Evolutionary conservation across 2,888 invertebrate genomes (phyloP).

Genomic region (Lordiphosa andalusiaca): DNA sequence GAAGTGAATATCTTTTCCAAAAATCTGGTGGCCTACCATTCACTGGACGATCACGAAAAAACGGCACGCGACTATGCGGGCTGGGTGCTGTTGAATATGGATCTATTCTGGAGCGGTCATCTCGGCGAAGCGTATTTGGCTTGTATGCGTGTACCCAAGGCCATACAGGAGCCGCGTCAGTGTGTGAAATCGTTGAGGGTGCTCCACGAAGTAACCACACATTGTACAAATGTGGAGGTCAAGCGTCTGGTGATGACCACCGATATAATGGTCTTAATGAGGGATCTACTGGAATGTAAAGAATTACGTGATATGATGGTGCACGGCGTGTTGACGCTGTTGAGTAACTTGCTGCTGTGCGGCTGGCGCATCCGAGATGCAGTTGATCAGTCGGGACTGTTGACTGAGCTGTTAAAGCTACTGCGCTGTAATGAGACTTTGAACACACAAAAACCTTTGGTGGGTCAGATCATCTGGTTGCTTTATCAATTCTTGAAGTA

Average conservation of each 20-base stretch:
- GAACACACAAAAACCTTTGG: slow-evolving; percentile 2
- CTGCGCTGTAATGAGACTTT: not conserved
- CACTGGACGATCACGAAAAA: slow-evolving; percentile 33
- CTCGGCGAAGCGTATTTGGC: slow-evolving; percentile 16
- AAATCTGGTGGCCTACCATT: slow-evolving; percentile 18
- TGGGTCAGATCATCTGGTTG: slow-evolving; percentile 38
- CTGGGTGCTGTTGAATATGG: slow-evolving; percentile 32
- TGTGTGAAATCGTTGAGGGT: slow-evolving; percentile 41
- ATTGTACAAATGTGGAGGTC: slow-evolving; percentile 43
- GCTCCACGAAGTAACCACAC: slow-evolving; percentile 41
- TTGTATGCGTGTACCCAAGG: slow-evolving; percentile 7
- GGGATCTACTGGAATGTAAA: slow-evolving; percentile 2
- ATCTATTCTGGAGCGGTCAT: slow-evolving; percentile 29
- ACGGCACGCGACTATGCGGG: slow-evolving; percentile 31
- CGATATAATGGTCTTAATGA: slow-evolving; percentile 20
- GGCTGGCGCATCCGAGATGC: slow-evolving; percentile 45
- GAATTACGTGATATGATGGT: slow-evolving; percentile 14
- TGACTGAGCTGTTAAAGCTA: slow-evolving; percentile 19
- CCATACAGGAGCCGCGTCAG: slow-evolving; percentile 27
- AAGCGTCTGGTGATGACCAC: slow-evolving; percentile 38
- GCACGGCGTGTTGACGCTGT: slow-evolving; percentile 20
- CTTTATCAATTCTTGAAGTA: slow-evolving; percentile 42
- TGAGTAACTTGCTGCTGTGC: slow-evolving; percentile 39
- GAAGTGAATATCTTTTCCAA: slow-evolving; percentile 9
- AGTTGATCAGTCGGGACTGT: slow-evolving; percentile 33